A percentile compares a stretch with the other conserved stretches of the same genome.
These are phyloP conservation scores for Syrista parreyssii DNA, from an alignment of 2,888 invertebrate genomes.

Conservation along the genomic window DNA sequence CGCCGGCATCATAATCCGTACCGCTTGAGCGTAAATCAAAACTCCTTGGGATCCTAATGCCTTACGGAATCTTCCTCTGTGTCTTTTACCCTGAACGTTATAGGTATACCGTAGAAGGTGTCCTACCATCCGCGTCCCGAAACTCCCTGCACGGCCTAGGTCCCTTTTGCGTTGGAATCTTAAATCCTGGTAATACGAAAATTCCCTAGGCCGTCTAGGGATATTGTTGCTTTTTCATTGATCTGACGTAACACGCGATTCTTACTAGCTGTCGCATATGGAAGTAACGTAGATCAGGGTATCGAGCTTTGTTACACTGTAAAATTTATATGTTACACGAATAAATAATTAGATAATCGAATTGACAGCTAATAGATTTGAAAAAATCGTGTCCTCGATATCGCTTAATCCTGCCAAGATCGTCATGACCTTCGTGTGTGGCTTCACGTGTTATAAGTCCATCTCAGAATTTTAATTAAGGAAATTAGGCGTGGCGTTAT, in stretches of 20 bases:
- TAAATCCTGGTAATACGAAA: background rate
- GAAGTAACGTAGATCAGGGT: background rate
- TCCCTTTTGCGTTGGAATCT: background rate
- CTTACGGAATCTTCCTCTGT: background rate
- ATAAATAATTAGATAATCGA: background rate
- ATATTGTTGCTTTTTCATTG: background rate
- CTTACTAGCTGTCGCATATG: background rate
- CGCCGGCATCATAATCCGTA: background rate
- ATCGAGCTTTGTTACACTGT: background rate
- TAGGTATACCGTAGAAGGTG: background rate
- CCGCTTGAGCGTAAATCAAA: background rate
- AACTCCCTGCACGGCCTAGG: background rate
- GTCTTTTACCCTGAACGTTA: background rate
- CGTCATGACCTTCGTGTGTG: conserved; percentile 27
- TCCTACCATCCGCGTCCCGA: background rate
- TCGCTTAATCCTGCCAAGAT: background rate
- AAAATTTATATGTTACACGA: background rate
- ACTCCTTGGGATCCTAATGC: background rate
- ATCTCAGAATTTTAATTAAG: conserved; percentile 55
- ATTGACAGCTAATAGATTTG: background rate
- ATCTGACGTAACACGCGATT: background rate
- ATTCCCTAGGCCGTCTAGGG: background rate
- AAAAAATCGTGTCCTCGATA: background rate
- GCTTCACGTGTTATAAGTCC: conserved; percentile 24
- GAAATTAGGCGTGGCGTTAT: conserved; percentile 52